Percentiles rank a stretch among this genome's conserved stretches.
Conservation (phyloP, 1,140 invertebrate genomes). For the Zaprionus gabonicus region DNA sequence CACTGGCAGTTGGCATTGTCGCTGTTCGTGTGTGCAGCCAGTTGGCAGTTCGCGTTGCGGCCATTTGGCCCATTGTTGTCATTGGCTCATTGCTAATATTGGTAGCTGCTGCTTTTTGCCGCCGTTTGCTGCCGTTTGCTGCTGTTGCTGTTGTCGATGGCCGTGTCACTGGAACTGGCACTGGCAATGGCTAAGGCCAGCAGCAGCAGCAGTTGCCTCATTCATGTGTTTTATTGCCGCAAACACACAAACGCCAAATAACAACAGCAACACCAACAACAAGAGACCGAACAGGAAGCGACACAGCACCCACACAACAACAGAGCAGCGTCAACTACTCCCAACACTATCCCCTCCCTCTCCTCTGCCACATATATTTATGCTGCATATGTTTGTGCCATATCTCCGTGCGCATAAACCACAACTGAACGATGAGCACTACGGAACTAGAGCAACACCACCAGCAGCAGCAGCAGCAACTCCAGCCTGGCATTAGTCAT, state of each 20-base stretch:
- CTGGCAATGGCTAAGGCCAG: conserved; percentile 60
- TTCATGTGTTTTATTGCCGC: conserved; percentile 78
- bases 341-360: background rate
- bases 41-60: conserved; percentile 51
- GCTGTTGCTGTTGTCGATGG: conserved; percentile 42
- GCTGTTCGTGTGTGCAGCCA: conserved; percentile 34
- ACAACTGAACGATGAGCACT: conserved; percentile 70
- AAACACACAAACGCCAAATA: conserved; percentile 37
- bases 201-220: conserved; percentile 65
- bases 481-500: conserved; percentile 47
- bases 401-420: conserved; percentile 75
- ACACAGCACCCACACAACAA: conserved; percentile 39
- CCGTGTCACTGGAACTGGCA: conserved; percentile 64
- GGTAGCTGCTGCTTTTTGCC: conserved; percentile 59
- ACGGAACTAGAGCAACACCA: conserved; percentile 64
- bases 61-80: conserved; percentile 75
- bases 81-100: conserved; percentile 79
- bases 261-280: conserved; percentile 48
- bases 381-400: conserved; percentile 78
- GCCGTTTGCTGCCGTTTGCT: conserved; percentile 15
- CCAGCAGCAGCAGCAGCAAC: conserved; percentile 39
- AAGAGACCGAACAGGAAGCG: conserved; percentile 58
- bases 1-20: conserved; percentile 29
- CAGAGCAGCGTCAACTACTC: conserved; percentile 5
- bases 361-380: conserved; percentile 55